Conservation (phyloP, 2,113 vertebrate genomes). For the Pionites leucogaster region DNA sequence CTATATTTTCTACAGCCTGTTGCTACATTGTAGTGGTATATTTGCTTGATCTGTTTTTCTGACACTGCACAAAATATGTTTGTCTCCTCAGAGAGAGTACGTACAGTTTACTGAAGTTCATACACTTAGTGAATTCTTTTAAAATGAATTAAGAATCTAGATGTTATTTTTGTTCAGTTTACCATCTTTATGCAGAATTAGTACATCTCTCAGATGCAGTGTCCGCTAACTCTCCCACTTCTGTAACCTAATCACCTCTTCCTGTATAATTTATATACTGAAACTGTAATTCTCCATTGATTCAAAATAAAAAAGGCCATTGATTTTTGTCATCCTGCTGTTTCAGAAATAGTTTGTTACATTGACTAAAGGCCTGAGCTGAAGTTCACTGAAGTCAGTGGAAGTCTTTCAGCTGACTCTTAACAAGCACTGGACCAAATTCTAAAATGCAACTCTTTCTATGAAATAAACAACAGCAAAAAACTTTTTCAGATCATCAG, state of each 20-base stretch:
- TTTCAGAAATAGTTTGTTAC: slow-evolving; percentile 16
- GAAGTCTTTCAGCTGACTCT: not conserved
- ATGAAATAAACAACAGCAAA: not conserved
- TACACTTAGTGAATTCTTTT: not conserved
- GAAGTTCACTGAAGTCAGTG: not conserved
- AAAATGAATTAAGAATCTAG: not conserved
- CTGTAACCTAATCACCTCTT: not conserved
- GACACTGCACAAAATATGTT: not conserved
- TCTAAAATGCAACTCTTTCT: not conserved
- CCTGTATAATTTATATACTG: not conserved
- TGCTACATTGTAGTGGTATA: not conserved
- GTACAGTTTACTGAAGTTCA: not conserved
- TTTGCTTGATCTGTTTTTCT: not conserved
- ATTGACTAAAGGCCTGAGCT: not conserved
- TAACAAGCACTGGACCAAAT: not conserved
- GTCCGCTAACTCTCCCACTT: not conserved
- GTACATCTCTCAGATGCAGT: not conserved
- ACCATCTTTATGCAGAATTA: not conserved
- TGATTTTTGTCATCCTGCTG: slow-evolving; percentile 5
- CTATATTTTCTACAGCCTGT: not conserved
- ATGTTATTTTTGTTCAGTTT: not conserved
- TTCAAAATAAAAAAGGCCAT: slow-evolving; percentile 17
- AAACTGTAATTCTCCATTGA: slow-evolving; percentile 20
- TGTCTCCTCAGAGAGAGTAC: not conserved
- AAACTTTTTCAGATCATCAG: not conserved